phyloP scores from a whole-genome alignment of 2,797 vertebrate species.

The Champsocephalus gunnari region DNA sequence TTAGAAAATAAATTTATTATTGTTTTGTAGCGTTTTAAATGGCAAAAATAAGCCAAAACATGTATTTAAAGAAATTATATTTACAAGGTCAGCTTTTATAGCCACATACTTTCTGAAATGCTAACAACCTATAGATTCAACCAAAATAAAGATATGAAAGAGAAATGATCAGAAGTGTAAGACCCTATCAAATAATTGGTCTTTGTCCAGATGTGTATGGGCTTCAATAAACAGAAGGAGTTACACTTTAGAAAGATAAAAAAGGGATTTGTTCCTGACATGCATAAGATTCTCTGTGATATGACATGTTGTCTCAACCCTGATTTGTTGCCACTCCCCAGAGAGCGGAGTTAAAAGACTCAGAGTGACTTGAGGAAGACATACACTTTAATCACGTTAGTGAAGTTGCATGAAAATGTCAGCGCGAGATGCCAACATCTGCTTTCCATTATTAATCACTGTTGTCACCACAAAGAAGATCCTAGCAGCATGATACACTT shows the following conservation, averaged over 20 bases:
- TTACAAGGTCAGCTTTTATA: neutral
- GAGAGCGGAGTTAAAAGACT: conserved; percentile 81
- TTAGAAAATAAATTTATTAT: neutral
- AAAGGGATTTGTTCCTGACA: conserved; percentile 63
- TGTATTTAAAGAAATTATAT: neutral
- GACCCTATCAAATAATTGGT: conserved; percentile 53
- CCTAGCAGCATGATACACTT: conserved; percentile 74
- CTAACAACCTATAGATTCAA: conserved; percentile 16
- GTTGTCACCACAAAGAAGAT: conserved; percentile 81
- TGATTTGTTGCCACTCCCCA: conserved; percentile 84
- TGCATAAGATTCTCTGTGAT: conserved; percentile 70
- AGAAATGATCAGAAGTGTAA: conserved; percentile 33
- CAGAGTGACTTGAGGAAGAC: conserved; percentile 81
- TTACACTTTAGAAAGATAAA: conserved; percentile 43
- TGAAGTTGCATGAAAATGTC: conserved; percentile 85
- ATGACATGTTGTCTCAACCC: conserved; percentile 83
- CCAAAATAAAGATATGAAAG: conserved; percentile 16
- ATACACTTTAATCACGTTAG: conserved; percentile 84
- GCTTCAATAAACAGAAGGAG: conserved; percentile 40
- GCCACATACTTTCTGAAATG: neutral
- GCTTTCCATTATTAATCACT: conserved; percentile 85
- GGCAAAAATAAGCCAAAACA: neutral
- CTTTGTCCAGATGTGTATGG: conserved; percentile 43
- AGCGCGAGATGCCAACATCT: conserved; percentile 81
- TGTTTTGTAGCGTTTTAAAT: neutral